Conservation (phyloP, 2,113 vertebrate genomes). For the Paramormyrops kingsleyae region DNA sequence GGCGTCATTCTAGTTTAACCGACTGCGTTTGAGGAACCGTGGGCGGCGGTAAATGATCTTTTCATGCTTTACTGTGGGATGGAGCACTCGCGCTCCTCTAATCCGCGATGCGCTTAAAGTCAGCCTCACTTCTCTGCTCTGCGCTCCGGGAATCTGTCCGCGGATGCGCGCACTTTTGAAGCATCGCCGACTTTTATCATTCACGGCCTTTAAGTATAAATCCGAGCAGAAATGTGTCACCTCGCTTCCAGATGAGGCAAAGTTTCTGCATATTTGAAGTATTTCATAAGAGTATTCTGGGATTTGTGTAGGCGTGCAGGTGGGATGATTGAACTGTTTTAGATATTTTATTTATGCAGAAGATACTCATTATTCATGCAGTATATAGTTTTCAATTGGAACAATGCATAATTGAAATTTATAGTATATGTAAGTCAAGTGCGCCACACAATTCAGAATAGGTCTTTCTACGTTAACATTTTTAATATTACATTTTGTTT, state of each 20-base stretch:
- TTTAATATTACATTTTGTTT: neutral
- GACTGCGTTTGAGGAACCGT: constrained; percentile 51
- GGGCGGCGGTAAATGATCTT: constrained; percentile 55
- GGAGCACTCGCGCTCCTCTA: neutral
- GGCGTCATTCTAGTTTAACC: constrained; percentile 53
- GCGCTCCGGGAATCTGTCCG: neutral
- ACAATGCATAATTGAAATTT: neutral
- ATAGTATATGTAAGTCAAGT: neutral
- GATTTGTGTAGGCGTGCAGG: constrained; percentile 7
- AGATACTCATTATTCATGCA: constrained; percentile 13
- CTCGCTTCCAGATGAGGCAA: neutral
- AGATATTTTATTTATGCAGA: constrained; percentile 7
- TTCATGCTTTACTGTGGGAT: constrained; percentile 26
- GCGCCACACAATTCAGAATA: neutral
- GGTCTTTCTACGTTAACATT: neutral
- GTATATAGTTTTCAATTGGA: neutral
- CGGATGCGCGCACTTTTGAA: neutral
- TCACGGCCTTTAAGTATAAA: constrained; percentile 3
- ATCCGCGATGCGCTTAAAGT: constrained; percentile 14
- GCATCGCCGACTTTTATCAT: constrained; percentile 7
- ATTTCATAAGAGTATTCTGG: constrained; percentile 10
- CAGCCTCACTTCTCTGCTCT: neutral
- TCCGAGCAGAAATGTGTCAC: constrained; percentile 6
- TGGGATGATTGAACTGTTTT: constrained; percentile 14
- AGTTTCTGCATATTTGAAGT: constrained; percentile 4